Evolutionary conservation across 2,113 vertebrate genomes (phyloP), one percentile per base, ranked within the genome.

Genomic region (Zapus hudsonius): DNA sequence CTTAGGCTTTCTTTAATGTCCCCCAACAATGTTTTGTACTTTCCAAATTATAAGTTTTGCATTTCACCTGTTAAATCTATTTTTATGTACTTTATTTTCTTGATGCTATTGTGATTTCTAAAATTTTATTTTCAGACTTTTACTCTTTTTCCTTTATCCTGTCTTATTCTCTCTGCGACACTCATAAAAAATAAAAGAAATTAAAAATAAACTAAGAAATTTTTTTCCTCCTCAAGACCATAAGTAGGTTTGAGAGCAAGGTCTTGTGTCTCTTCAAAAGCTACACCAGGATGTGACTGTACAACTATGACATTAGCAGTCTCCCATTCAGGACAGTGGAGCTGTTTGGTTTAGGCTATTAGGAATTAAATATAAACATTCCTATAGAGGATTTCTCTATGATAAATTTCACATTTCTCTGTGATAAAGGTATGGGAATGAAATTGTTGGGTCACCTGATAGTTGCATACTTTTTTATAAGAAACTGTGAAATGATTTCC

Each of bases 291-390:
- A 6, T 29, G 16, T 52, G 11, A 52, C 52, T 52, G 11, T 52
- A 52, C 52, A 52, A 52, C 44, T 27, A 2, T 27, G 70, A 63
- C n/a, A n/a, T n/a, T n/a, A n/a, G 3, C 3, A 33, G 57, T 16
- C 17, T 13, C 23, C 36, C 36, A 2, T 7, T 55, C 17, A 23
- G 5, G 9, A 0, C 19, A 20, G 11, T 10, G 0, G 12, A 12
- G 1, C 33, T 22, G 17, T 3, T 67, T 31, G 44, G 31, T 44
- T 55, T 63, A 2, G 20, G 31, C 79, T 38, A 44, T 22, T 42
- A 3, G 40, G 23, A 75, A 36, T 15, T 3, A 69, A 66, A 59
- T 27, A 4, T 13, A 31, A 12, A 61, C 57, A n/a, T 33, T 87
- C 76, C n/a, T 8, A 3, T 10, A 13, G 1, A 59, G 27, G 33